A percentile compares a stretch with the other conserved stretches of the same genome.
Evolutionary conservation across 2,888 invertebrate genomes (phyloP).

Genomic region (Gymnoscelis rufifasciata): DNA sequence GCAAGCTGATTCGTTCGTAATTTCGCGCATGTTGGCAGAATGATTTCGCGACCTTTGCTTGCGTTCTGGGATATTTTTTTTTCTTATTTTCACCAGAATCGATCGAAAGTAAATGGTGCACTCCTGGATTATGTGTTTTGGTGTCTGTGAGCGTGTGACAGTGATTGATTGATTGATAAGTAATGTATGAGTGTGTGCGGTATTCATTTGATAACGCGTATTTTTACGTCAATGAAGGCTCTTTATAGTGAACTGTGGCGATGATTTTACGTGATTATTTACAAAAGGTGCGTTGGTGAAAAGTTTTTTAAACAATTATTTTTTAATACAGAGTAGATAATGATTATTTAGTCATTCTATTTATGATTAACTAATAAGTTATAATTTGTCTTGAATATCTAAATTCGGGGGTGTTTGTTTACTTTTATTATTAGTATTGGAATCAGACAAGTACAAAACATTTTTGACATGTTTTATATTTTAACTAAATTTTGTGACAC

Average conservation of each 20-base stretch:
- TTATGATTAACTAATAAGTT: no score
- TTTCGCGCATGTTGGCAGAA: constrained; percentile 45
- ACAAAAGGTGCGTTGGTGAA: neutral
- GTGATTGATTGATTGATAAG: constrained; percentile 28
- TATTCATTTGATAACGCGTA: constrained; percentile 18
- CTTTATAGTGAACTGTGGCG: neutral
- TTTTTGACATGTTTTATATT: no score
- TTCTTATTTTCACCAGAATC: constrained; percentile 40
- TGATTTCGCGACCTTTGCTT: constrained; percentile 49
- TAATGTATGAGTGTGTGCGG: constrained; percentile 32
- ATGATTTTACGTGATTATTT: neutral
- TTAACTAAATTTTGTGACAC: no score
- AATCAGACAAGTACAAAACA: no score
- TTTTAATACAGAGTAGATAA: no score
- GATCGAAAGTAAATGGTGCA: constrained; percentile 37
- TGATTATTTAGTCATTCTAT: no score
- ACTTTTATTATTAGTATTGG: no score
- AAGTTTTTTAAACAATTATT: no score
- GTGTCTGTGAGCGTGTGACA: constrained; percentile 38
- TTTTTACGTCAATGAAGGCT: constrained; percentile 11
- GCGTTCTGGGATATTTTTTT: constrained; percentile 35
- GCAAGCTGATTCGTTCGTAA: constrained; percentile 43
- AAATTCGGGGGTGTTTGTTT: no score
- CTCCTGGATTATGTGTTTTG: constrained; percentile 32
- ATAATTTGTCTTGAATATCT: no score